Evolutionary conservation across 2,113 vertebrate species (phyloP).

Genomic region (Cochlearius cochlearius): DNA sequence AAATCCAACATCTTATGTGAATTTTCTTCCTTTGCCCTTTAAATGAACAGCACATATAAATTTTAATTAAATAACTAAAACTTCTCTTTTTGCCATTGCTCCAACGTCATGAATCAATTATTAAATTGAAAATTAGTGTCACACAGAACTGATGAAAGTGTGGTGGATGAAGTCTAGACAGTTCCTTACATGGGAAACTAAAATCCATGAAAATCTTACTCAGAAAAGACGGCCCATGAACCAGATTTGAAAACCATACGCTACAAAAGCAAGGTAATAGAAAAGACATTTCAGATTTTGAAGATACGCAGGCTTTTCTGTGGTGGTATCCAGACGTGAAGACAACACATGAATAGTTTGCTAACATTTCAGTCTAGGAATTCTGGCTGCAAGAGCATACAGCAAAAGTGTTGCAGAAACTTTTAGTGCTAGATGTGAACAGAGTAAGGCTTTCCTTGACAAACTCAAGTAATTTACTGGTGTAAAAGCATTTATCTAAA

Average conservation of each 20-base stretch:
- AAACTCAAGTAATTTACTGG: neutral
- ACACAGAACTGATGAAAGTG: neutral
- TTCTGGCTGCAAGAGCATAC: neutral
- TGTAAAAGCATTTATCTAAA: neutral
- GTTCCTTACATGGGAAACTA: neutral
- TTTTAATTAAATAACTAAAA: neutral
- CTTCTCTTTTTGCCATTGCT: neutral
- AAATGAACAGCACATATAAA: neutral
- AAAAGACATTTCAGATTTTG: neutral
- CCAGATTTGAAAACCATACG: neutral
- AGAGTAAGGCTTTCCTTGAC: neutral
- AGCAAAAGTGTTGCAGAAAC: neutral
- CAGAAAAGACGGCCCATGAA: neutral
- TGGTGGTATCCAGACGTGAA: fast-evolving
- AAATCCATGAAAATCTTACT: neutral
- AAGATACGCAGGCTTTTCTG: neutral
- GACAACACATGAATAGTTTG: neutral
- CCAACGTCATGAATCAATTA: neutral
- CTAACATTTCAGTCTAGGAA: neutral
- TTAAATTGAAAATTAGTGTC: neutral
- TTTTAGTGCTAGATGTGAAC: neutral
- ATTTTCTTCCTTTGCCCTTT: neutral
- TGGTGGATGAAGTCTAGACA: neutral
- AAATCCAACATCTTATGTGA: neutral
- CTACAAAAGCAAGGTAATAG: neutral